Evolutionary conservation across 2,797 vertebrate genomes (phyloP), one percentile per base, ranked within the genome.

Genomic region (Girardinus metallicus): DNA sequence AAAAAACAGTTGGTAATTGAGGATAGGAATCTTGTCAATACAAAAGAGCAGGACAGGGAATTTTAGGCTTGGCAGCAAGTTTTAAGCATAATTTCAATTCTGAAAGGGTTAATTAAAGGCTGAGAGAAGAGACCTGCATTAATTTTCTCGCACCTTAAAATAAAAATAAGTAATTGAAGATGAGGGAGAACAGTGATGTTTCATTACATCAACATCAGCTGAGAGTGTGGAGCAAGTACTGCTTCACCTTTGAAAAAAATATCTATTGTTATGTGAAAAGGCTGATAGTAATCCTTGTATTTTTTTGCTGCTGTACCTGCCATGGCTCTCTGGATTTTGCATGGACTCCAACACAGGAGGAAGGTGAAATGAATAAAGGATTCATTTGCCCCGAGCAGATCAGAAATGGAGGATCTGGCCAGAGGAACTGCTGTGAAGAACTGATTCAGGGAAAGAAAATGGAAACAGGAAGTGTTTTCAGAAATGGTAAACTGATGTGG

Each of bases 91-190:
- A 93, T 93, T 92, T 89, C 86, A 93, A 91, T 94, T 91, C 92
- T 94, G 92, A 94, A 94, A 91, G 95, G 94, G 93, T 95, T 96
- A 95, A 94, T 96, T 94, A 93, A 89, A 92, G 93, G 92, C 91
- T 88, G 90, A 85, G 75, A 94, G 83, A 86, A 93, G 79, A 95
- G 89, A 86, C 91, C 89, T 87, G 87, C 93, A 95, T 94, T 95
- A 92, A 95, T 95, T 95, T 89, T 91, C 90, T 93, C 85, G 82
- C 87, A 88, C 83, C 89, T 92, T 88, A 92, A 93, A 89, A 92
- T 88, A 91, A 86, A 88, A 84, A 87, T 81, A 90, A 91, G 90
- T 91, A 93, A 89, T 74, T 79, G 77, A 73, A 76, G 74, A 73
- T 64, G 77, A 88, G 81, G 78, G 73, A 83, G 83, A 83, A 73